phyloP scores from a whole-genome alignment of 2,113 vertebrate species.

The Todiramphus chloris region DNA sequence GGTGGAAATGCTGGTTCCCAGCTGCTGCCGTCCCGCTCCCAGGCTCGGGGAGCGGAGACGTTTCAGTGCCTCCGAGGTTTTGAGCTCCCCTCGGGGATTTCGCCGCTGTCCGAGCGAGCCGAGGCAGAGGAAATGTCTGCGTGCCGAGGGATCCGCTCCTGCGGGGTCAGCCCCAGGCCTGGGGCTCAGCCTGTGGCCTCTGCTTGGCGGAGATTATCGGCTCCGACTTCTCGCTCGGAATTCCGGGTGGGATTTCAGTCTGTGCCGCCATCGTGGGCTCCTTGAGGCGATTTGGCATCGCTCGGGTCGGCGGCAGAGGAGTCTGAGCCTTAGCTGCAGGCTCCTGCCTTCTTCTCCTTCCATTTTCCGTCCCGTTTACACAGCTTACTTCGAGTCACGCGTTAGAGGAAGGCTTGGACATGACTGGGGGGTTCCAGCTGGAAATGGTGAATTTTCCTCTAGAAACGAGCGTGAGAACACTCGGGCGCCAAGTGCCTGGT shows the following conservation, averaged over 20 bases:
- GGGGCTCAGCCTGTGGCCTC: neutral
- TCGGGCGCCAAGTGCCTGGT: neutral
- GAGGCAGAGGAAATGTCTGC: neutral
- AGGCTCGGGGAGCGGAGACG: neutral
- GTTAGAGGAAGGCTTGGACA: neutral
- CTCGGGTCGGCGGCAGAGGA: neutral
- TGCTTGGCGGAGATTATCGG: accelerated
- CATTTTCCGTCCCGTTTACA: accelerated
- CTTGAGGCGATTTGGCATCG: neutral
- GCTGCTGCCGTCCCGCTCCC: neutral
- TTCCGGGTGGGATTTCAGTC: neutral
- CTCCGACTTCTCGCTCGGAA: neutral
- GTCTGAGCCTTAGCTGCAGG: accelerated
- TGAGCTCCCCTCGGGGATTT: neutral
- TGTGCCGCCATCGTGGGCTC: accelerated
- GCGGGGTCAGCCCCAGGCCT: neutral
- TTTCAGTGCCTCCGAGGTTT: neutral
- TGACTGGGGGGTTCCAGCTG: neutral
- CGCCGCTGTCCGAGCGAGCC: accelerated
- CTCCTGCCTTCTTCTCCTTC: neutral
- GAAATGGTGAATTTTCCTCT: neutral
- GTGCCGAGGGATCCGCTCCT: neutral
- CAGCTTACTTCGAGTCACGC: neutral
- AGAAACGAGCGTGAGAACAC: neutral
- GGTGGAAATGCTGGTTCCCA: neutral